Percentiles rank a stretch among this genome's conserved stretches.
These are phyloP conservation scores for Peromyscus melanophrys DNA, from an alignment of 2,797 vertebrate genomes.

Conservation along the genomic window DNA sequence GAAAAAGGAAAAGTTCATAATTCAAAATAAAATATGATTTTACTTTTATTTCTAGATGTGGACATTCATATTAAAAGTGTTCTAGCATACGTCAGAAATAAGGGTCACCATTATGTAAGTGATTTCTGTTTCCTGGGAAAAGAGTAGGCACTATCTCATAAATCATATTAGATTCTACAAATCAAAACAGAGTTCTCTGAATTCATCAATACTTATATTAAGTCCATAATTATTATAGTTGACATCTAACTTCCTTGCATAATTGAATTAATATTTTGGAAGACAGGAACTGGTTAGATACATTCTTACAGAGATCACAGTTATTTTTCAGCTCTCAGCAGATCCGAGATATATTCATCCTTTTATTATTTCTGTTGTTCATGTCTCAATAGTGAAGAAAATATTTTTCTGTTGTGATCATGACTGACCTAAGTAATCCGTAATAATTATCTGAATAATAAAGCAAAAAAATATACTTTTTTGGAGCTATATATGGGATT, in stretches of 20 bases:
- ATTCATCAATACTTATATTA: not conserved
- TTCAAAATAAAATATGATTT: not conserved
- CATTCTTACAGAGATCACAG: not conserved
- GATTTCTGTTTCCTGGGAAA: not conserved
- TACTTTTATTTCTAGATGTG: not conserved
- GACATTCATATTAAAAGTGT: not conserved
- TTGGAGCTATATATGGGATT: not conserved
- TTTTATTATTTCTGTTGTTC: not conserved
- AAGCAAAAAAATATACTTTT: not conserved
- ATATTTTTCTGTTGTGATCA: not conserved
- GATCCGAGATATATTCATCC: not conserved
- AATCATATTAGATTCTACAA: not conserved
- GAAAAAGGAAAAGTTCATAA: not conserved
- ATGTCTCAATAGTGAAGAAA: not conserved
- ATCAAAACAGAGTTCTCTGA: not conserved
- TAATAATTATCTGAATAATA: not conserved
- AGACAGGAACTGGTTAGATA: not conserved
- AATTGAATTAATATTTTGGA: not conserved
- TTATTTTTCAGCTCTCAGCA: not conserved
- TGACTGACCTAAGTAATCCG: not conserved
- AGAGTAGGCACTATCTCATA: not conserved
- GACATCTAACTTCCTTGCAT: not conserved
- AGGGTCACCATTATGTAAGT: not conserved
- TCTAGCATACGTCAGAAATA: not conserved
- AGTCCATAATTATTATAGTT: not conserved